Evolutionary conservation across 2,113 vertebrate genomes (phyloP).

Genomic region (Thermophis baileyi): DNA sequence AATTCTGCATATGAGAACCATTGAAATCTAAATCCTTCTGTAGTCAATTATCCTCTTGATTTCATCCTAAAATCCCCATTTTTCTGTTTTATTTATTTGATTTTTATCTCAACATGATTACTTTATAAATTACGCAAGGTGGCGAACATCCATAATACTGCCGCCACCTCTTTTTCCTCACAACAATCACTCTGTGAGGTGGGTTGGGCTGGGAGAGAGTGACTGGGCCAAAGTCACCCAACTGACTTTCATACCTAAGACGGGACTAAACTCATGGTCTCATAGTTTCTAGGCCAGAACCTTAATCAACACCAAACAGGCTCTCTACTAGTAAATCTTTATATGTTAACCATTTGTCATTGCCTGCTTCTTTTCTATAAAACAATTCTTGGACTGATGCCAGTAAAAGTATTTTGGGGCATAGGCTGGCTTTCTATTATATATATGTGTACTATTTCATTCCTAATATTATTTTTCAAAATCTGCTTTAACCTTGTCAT

Average conservation of each 20-base stretch:
- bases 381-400: neutral
- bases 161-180: neutral
- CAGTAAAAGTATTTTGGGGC: neutral
- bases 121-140: neutral
- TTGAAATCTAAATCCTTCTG: neutral
- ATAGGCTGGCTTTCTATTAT: neutral
- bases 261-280: neutral
- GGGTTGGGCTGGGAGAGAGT: neutral
- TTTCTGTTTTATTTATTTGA: neutral
- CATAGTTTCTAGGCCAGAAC: neutral
- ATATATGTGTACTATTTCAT: neutral
- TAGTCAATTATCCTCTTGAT: neutral
- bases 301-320: neutral
- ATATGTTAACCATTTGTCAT: neutral
- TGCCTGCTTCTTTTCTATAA: neutral
- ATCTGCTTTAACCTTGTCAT: neutral
- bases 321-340: neutral
- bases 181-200: neutral
- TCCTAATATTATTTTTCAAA: neutral
- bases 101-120: neutral
- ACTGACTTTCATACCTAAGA: neutral
- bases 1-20: neutral
- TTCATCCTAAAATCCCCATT: neutral
- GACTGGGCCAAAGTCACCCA: neutral
- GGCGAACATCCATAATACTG: neutral